Conservation (phyloP, 2,113 vertebrate genomes). For the Seriola quinqueradiata region DNA sequence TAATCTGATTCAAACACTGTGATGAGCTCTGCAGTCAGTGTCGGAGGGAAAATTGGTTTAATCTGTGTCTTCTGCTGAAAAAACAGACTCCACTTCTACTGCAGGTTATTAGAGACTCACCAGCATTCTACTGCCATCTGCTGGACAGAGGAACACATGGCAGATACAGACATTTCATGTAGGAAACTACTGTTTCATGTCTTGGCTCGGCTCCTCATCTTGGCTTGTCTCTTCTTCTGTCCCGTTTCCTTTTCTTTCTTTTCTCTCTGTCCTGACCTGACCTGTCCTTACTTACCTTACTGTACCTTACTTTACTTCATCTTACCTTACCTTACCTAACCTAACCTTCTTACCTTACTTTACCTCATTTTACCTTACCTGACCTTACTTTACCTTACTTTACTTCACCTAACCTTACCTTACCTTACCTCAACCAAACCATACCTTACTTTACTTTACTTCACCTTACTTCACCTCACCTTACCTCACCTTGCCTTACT, state of each 20-base stretch:
- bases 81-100: not conserved
- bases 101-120: not conserved
- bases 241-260: not conserved
- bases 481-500: no score
- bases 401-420: no score
- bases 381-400: no score
- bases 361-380: no score
- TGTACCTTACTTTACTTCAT: no score
- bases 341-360: no score
- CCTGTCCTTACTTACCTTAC: no score
- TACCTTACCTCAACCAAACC: accelerated
- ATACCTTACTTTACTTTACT: no score
- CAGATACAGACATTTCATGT: not conserved
- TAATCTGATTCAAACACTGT: not conserved
- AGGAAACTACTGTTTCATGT: not conserved
- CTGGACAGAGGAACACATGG: constrained; percentile 1
- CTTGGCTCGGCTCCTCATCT: not conserved
- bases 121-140: constrained; percentile 36
- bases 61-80: not conserved
- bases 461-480: no score
- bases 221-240: no score
- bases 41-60: not conserved
- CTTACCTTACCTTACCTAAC: no score
- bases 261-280: no score
- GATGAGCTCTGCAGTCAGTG: not conserved